Percentiles rank a stretch among this genome's conserved stretches.
phyloP scores from a whole-genome alignment of 2,113 vertebrate genomes.

The Gobius niger region DNA sequence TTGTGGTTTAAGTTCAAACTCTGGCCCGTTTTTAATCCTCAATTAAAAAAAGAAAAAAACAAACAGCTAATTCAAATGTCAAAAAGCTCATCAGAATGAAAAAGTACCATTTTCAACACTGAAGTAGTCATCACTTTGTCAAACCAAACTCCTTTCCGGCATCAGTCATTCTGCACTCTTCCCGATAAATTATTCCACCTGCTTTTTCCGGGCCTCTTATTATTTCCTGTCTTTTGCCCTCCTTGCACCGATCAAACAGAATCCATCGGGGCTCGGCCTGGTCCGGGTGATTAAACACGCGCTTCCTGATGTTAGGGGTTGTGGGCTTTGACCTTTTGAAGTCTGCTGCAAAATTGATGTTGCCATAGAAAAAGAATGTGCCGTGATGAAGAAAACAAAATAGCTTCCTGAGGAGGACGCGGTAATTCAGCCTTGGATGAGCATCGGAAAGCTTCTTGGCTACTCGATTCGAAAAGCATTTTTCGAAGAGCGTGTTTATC shows the following conservation, averaged over 20 bases:
- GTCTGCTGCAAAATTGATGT: not conserved
- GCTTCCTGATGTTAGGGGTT: not conserved
- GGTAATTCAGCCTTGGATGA: not conserved
- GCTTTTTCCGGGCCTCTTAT: conserved; percentile 1
- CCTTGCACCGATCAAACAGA: not conserved
- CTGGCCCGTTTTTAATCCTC: too few relatives aligned
- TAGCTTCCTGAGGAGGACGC: not conserved
- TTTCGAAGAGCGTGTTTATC: not conserved
- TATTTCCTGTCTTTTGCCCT: conserved; percentile 5
- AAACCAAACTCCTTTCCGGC: not conserved
- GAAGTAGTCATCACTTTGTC: conserved; percentile 1
- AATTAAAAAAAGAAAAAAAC: too few relatives aligned
- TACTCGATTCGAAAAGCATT: not conserved
- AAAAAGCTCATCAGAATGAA: not conserved
- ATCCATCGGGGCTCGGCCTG: not conserved
- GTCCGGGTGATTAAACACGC: not conserved
- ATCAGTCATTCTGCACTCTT: not conserved
- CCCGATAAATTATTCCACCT: conserved; percentile 9
- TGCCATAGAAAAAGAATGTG: not conserved
- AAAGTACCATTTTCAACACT: not conserved
- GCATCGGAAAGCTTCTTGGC: not conserved
- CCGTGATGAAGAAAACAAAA: not conserved
- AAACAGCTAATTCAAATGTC: too few relatives aligned
- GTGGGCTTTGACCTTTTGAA: not conserved
- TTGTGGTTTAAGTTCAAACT: too few relatives aligned